Evolutionary conservation across 1,140 invertebrate genomes (phyloP).

Genomic region (Hycleus cichorii): DNA sequence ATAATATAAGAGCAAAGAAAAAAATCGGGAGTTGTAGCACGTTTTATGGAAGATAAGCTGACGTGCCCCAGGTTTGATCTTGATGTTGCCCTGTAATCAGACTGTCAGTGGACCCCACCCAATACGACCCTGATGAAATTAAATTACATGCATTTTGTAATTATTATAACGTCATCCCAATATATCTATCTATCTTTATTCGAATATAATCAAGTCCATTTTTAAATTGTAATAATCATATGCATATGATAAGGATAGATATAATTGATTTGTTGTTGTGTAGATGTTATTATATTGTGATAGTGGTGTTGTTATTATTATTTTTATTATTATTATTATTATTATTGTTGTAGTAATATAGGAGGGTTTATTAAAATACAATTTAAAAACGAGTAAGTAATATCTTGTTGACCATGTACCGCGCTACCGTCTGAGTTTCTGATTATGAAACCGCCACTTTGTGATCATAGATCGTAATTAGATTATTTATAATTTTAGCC

Average conservation of each 20-base stretch:
- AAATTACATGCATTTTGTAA: conserved; percentile 36
- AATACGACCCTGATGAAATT: conserved; percentile 40
- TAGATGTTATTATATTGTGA: not conserved
- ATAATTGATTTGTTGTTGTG: not conserved
- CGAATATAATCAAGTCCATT: no score
- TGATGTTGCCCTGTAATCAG: conserved; percentile 33
- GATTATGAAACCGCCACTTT: conserved; percentile 33
- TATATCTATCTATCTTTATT: conserved; percentile 3
- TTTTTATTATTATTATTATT: no score
- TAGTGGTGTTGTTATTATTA: no score
- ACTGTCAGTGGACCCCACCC: conserved; percentile 37
- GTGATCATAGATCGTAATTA: conserved; percentile 32
- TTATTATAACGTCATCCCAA: conserved; percentile 26
- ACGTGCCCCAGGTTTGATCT: conserved; percentile 14
- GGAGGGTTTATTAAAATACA: conserved; percentile 18
- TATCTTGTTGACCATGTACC: conserved; percentile 12
- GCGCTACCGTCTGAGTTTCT: conserved; percentile 33
- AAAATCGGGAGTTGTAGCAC: conserved; percentile 21
- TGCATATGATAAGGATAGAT: not conserved
- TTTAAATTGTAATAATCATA: no score
- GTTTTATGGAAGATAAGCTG: conserved; percentile 23
- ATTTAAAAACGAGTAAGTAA: conserved; percentile 20
- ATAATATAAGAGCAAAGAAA: not conserved
- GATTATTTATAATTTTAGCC: conserved; percentile 32
- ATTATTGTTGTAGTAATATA: not conserved